phyloP scores from a whole-genome alignment of 2,113 vertebrate genomes.

The Cricetomys ansorgei region DNA sequence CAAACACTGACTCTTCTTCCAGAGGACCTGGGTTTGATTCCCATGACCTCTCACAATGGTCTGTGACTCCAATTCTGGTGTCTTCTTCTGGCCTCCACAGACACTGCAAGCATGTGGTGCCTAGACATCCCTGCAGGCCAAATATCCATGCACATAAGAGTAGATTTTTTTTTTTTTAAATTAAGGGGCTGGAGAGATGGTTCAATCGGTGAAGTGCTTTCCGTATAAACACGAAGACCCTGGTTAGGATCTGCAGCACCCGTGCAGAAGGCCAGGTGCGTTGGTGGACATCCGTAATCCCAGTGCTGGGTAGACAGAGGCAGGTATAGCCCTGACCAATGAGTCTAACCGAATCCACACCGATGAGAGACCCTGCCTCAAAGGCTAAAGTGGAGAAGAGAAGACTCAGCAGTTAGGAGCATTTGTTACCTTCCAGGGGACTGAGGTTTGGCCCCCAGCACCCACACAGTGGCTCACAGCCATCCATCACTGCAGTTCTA shows the following conservation, averaged over 20 bases:
- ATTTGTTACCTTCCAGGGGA: neutral
- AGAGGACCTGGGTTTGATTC: neutral
- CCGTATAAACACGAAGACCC: neutral
- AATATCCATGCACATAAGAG: neutral
- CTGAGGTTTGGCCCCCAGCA: neutral
- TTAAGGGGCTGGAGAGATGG: neutral
- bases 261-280: too few relatives aligned
- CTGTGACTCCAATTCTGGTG: neutral
- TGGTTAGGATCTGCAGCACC: neutral
- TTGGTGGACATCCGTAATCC: neutral
- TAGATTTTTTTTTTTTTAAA: neutral
- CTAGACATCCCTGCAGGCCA: neutral
- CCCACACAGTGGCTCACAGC: neutral
- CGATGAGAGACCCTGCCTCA: neutral
- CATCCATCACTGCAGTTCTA: neutral
- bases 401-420: neutral
- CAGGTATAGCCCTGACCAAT: neutral
- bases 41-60: neutral
- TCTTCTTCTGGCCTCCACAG: neutral
- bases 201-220: neutral
- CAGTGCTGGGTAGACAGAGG: neutral
- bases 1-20: neutral
- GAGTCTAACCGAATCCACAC: neutral
- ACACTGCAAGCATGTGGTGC: neutral
- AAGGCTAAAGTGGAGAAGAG: neutral